A percentile compares a stretch with the other conserved stretches of the same genome.
Evolutionary conservation across 1,140 invertebrate genomes (phyloP).

Genomic region (Brachystomella parvula): DNA sequence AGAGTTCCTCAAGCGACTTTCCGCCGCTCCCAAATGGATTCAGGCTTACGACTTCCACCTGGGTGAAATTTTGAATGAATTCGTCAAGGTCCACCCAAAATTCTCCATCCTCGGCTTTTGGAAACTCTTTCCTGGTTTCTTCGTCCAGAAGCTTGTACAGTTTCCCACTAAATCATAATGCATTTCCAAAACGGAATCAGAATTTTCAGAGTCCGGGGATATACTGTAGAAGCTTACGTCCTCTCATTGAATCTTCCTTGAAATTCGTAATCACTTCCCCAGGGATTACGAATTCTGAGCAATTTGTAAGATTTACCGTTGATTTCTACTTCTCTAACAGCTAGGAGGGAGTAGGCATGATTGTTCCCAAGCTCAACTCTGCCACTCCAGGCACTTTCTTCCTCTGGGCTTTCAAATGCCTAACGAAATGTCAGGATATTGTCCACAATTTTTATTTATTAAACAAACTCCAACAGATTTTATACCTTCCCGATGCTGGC

Average conservation of each 20-base stretch:
- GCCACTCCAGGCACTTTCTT: not conserved
- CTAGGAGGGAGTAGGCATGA: not conserved
- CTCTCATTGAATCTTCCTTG: not conserved
- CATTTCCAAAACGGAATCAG: not conserved
- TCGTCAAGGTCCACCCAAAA: not conserved
- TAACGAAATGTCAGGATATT: not conserved
- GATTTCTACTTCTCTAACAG: not conserved
- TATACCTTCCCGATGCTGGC: not conserved
- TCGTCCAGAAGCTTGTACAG: not conserved
- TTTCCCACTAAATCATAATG: not conserved
- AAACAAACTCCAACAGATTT: not conserved
- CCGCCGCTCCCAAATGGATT: slow-evolving; percentile 3
- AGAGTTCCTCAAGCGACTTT: slow-evolving; percentile 1
- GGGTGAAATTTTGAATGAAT: not conserved
- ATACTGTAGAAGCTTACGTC: not conserved
- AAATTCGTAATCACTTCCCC: not conserved
- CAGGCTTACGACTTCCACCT: not conserved
- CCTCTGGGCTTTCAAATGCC: not conserved
- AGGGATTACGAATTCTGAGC: not conserved
- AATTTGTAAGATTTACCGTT: not conserved
- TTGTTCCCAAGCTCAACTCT: not conserved
- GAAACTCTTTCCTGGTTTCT: not conserved
- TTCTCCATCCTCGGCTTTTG: not conserved
- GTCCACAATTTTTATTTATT: not conserved
- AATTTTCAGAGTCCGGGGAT: not conserved